Evolutionary conservation across 1,140 invertebrate species (phyloP).

Genomic region (Drosophila neocordata): DNA sequence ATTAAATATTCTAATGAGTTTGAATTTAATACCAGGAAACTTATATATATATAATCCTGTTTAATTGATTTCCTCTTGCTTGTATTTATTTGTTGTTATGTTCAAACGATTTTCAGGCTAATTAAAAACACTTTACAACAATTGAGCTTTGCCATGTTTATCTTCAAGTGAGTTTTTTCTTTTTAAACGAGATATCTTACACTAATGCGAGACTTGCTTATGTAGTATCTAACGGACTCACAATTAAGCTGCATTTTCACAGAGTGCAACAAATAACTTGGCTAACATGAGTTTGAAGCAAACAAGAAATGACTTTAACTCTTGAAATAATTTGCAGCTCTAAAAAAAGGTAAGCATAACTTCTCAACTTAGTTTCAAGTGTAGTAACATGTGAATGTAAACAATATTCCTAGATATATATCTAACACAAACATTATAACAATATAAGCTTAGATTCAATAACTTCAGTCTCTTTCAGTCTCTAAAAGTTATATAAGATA

Average conservation of each 20-base stretch:
- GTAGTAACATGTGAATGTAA: too few species aligned
- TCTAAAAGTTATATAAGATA: too few species aligned
- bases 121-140: not conserved
- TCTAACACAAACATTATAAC: too few species aligned
- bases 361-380: too few species aligned
- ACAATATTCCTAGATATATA: too few species aligned
- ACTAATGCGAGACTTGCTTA: not conserved
- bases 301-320: not conserved
- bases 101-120: not conserved
- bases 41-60: not conserved
- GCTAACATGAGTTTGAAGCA: not conserved
- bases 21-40: too few species aligned
- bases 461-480: too few species aligned
- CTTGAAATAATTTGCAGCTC: too few species aligned
- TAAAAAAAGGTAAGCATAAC: too few species aligned
- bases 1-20: too few species aligned
- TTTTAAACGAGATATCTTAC: not conserved
- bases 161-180: not conserved
- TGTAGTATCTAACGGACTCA: not conserved
- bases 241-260: slow-evolving; percentile 6
- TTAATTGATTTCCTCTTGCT: not conserved
- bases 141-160: not conserved
- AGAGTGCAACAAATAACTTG: not conserved
- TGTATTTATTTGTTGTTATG: too few species aligned
- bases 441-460: too few species aligned